Percentiles rank a stretch among this genome's conserved stretches.
These are phyloP conservation scores for Poeciliopsis gracilis DNA, from an alignment of 2,797 vertebrate genomes.

Conservation along the genomic window DNA sequence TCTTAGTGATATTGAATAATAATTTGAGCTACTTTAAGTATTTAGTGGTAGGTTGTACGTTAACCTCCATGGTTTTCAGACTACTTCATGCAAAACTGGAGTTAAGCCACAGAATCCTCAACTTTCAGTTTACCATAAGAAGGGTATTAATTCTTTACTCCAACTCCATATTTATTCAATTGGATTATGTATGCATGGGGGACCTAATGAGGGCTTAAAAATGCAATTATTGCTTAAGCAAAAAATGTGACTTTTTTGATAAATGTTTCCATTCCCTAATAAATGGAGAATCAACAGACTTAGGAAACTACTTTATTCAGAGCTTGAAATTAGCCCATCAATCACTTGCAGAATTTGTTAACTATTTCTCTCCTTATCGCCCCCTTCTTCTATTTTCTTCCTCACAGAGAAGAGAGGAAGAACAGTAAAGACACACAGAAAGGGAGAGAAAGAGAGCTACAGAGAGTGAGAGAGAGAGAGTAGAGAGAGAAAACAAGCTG, in stretches of 20 bases:
- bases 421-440: conserved; percentile 40
- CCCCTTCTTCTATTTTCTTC: conserved; percentile 44
- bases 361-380: conserved; percentile 80
- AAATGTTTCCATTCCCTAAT: conserved; percentile 98
- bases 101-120: conserved; percentile 64
- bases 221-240: conserved; percentile 93
- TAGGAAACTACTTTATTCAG: conserved; percentile 96
- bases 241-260: conserved; percentile 90
- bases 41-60: conserved; percentile 22
- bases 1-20: conserved; percentile 24
- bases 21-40: conserved; percentile 26
- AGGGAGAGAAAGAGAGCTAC: conserved; percentile 43
- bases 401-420: conserved; percentile 71
- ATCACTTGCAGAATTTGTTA: conserved; percentile 95
- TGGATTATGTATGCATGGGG: conserved; percentile 87
- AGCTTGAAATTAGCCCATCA: conserved; percentile 98
- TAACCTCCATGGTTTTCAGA: conserved; percentile 31
- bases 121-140: conserved; percentile 75
- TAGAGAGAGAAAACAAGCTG: conserved; percentile 42
- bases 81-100: conserved; percentile 41
- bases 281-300: conserved; percentile 97
- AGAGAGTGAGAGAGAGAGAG: conserved; percentile 47
- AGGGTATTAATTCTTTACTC: conserved; percentile 82
- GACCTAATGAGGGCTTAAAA: conserved; percentile 93
- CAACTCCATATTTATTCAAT: conserved; percentile 88